phyloP scores from a whole-genome alignment of 2,888 invertebrate species.

The Saturnia pavonia region DNA sequence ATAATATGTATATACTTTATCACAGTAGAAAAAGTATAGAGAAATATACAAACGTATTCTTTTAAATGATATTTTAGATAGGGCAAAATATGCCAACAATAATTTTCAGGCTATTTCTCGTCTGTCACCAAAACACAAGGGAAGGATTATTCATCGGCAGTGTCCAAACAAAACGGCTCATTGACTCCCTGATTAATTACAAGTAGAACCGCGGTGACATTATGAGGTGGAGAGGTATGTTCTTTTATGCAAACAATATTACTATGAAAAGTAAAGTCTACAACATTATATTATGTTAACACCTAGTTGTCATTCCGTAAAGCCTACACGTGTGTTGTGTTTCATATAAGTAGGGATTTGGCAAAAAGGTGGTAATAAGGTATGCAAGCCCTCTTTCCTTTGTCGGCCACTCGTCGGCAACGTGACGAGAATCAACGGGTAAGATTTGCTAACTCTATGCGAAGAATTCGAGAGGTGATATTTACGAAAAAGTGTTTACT shows the following conservation, averaged over 20 bases:
- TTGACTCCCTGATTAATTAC: constrained; percentile 80
- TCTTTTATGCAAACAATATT: background rate
- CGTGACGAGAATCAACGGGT: constrained; percentile 74
- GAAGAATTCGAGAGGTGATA: constrained; percentile 62
- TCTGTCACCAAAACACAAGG: constrained; percentile 59
- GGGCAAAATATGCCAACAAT: constrained; percentile 5
- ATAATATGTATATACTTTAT: background rate
- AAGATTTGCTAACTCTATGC: constrained; percentile 67
- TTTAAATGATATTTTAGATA: constrained; percentile 5
- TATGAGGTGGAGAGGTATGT: constrained; percentile 59
- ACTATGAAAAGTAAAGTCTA: constrained; percentile 16
- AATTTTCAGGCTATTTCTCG: constrained; percentile 34
- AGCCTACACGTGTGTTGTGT: constrained; percentile 65
- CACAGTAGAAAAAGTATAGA: background rate
- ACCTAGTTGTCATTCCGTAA: constrained; percentile 70
- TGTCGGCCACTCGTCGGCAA: constrained; percentile 78
- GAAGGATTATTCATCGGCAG: constrained; percentile 75
- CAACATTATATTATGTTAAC: constrained; percentile 45
- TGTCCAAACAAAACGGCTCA: constrained; percentile 79
- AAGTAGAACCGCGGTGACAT: constrained; percentile 70
- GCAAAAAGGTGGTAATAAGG: constrained; percentile 80
- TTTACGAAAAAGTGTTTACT: constrained; percentile 63
- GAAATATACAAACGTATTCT: constrained; percentile 18
- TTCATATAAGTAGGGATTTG: constrained; percentile 77
- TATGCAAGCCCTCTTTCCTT: constrained; percentile 80